Evolutionary conservation across 64 coral and sea anemone genomes (phyloP).

Genomic region (Dendrophyllia cribrosa): DNA sequence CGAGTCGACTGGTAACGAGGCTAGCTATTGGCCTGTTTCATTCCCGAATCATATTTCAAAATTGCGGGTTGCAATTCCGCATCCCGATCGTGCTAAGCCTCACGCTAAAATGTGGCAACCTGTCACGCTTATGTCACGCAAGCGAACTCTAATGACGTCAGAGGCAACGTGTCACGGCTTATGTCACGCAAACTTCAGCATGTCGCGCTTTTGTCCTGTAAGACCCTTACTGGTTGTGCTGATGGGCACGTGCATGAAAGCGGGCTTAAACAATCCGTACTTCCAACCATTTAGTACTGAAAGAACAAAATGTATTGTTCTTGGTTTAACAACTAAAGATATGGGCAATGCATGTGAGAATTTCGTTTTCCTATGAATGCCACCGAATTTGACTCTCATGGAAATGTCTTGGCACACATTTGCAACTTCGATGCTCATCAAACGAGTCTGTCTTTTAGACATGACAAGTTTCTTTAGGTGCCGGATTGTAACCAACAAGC

Average conservation of each 20-base stretch:
- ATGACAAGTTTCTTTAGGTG: slow-evolving; percentile 41
- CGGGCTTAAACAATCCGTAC: slow-evolving; percentile 76
- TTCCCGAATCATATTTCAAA: too few relatives aligned
- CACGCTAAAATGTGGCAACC: background rate
- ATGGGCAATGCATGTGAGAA: slow-evolving; percentile 68
- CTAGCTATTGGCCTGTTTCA: too few relatives aligned
- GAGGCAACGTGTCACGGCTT: background rate
- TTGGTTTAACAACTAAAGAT: slow-evolving; percentile 69
- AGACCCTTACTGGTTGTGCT: background rate
- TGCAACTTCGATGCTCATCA: slow-evolving; percentile 75
- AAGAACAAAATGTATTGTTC: slow-evolving; percentile 71
- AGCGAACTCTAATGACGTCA: background rate
- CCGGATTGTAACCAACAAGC: slow-evolving; percentile 61
- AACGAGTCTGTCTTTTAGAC: slow-evolving; percentile 45
- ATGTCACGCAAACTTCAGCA: background rate
- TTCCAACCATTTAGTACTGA: slow-evolving; percentile 83
- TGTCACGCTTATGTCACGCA: background rate
- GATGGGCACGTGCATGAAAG: slow-evolving; percentile 28
- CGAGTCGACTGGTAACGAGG: too few relatives aligned
- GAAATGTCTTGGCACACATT: slow-evolving; percentile 74
- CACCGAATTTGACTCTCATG: slow-evolving; percentile 68
- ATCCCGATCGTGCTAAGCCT: too few relatives aligned
- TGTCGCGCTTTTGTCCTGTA: background rate
- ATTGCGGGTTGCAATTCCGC: too few relatives aligned
- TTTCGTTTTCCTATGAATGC: slow-evolving; percentile 43